Base-by-base conservation (phyloP, 2,888 invertebrate species). In the Cheilosia pagana region DNA sequence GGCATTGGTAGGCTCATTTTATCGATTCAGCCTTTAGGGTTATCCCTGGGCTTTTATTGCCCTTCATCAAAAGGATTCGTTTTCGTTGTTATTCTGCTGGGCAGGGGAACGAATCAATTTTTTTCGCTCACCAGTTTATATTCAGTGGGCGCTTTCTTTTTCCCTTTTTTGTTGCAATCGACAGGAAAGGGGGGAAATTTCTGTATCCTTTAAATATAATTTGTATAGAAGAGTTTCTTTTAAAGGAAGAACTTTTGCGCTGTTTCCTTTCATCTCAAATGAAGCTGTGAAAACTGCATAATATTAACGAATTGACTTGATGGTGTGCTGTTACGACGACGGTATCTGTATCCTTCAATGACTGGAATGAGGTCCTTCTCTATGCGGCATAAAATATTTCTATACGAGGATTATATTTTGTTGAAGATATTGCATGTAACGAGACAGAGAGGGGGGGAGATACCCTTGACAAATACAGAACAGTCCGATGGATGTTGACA, bases 281-380 rank as follows among this genome's bases (percentile, higher is more conserved):
- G 63, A 63, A 75, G 50, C 79, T 70, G 83, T 78, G 63, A 70
- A 83, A 74, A 83, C 23, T 75, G 74, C 74, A 74, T 70, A 79
- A 74, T 50, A 75, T 79, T 83, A 83, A 79, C 52, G 70, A 79
- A 65, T 70, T 79, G 53, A 63, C 74, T 74, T 75, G 81, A 63
- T 62, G 78, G 72, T 74, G 23, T 45, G 48, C 23, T 68, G 57
- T 43, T 70, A 52, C 55, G 41, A 59, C 48, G 59, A 71, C 65
- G 65, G 21, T 62, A 28, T 14, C 25, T n/a, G 39, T 70, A 63
- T 65, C 6, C 48, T 53, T 71, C 65, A 65, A 52, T 59, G 65
- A 65, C 41, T 67, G 48, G 25, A 41, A 53, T 19, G 23, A 59
- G 23, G 48, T 76, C 52, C 57, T 41, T 48, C 21, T 19, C 52